phyloP scores from a whole-genome alignment of 2,797 vertebrate genomes.

The Tachyglossus aculeatus region DNA sequence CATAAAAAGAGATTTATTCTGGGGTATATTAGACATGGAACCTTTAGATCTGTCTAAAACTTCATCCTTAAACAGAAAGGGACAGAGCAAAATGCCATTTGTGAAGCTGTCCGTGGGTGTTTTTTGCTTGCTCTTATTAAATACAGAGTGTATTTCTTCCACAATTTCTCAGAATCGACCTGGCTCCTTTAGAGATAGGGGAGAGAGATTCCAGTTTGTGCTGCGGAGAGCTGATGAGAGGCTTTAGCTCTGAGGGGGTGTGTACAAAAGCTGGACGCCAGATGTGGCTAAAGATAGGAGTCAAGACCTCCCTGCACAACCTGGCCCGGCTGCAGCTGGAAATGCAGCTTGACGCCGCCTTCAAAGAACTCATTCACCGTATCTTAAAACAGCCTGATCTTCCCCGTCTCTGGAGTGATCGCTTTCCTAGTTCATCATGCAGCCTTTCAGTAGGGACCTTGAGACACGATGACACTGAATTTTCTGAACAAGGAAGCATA shows the following conservation, averaged over 20 bases:
- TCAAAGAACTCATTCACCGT: background rate
- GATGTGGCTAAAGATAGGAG: slow-evolving; percentile 10
- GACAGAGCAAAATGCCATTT: too few species aligned
- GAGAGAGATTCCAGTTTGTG: background rate
- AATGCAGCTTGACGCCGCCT: background rate
- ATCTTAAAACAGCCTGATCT: background rate
- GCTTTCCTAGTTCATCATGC: background rate
- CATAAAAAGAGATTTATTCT: too few species aligned
- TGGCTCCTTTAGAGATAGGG: background rate
- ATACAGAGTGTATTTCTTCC: too few species aligned
- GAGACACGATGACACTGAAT: rapidly evolving
- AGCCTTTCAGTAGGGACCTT: background rate
- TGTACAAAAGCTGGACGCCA: background rate
- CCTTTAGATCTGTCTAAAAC: background rate
- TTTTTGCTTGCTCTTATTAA: too few species aligned
- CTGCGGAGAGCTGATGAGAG: background rate
- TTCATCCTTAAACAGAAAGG: too few species aligned
- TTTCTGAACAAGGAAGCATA: too few species aligned
- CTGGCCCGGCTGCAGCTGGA: background rate
- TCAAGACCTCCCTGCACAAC: background rate
- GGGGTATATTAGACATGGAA: background rate
- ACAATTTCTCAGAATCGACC: background rate
- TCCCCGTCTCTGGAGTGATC: background rate
- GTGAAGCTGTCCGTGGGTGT: too few species aligned
- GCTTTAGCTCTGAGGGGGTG: background rate